Evolutionary conservation across 1,140 invertebrate species (phyloP).

Genomic region (Neodiprion virginianus): DNA sequence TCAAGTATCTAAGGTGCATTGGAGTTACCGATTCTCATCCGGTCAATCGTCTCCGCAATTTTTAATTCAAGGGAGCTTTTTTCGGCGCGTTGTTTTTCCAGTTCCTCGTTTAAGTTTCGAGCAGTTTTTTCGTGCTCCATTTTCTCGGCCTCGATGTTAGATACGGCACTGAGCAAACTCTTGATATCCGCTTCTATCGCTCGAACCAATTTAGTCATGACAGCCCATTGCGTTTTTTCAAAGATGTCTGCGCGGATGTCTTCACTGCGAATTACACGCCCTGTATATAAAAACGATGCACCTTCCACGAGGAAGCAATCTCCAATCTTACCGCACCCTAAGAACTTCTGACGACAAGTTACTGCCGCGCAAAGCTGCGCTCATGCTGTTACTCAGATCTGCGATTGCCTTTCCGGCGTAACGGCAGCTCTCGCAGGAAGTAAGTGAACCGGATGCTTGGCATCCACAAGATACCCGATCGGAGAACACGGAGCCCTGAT

Average conservation of each 20-base stretch:
- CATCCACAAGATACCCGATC: slow-evolving; percentile 26
- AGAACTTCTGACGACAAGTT: slow-evolving; percentile 33
- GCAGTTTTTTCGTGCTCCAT: slow-evolving; percentile 23
- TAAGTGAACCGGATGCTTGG: slow-evolving; percentile 23
- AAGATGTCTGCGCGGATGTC: slow-evolving; percentile 33
- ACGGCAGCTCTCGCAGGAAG: slow-evolving; percentile 29
- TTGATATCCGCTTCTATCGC: slow-evolving; percentile 30
- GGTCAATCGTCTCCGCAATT: neutral
- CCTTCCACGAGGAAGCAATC: neutral
- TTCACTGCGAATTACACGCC: slow-evolving; percentile 24
- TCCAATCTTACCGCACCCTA: slow-evolving; percentile 19
- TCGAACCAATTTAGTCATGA: slow-evolving; percentile 35
- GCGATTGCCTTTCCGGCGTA: slow-evolving; percentile 20
- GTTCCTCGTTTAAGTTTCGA: slow-evolving; percentile 13
- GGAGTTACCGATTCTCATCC: neutral
- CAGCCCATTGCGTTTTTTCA: slow-evolving; percentile 38
- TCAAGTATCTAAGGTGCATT: neutral
- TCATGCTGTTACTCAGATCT: slow-evolving; percentile 31
- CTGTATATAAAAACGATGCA: too few relatives aligned
- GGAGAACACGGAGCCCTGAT: neutral
- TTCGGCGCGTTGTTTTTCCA: slow-evolving; percentile 1
- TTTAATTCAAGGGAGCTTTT: neutral
- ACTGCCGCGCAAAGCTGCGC: slow-evolving; percentile 24
- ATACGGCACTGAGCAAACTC: slow-evolving; percentile 20
- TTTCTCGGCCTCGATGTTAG: slow-evolving; percentile 13